These are phyloP conservation scores for Aphrocallistes beatrix DNA, from an alignment of 37 sponge, comb jelly and placozoan species.

Conservation along the genomic window DNA sequence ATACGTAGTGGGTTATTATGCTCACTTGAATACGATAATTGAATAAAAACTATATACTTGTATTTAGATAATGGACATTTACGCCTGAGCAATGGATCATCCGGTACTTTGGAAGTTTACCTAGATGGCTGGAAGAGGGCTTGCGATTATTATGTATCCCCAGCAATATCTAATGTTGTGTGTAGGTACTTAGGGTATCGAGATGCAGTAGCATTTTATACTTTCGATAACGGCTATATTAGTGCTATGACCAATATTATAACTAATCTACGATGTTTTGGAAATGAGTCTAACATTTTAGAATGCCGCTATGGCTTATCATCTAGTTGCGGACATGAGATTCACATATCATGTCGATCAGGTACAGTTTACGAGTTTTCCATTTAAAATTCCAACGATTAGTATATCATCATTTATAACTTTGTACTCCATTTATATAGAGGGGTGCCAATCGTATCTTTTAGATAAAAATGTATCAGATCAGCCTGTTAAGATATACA, in stretches of 20 bases:
- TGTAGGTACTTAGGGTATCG: conserved; percentile 12
- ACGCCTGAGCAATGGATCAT: not conserved
- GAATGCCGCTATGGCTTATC: not conserved
- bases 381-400: no score
- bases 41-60: no score
- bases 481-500: not conserved
- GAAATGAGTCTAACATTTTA: not conserved
- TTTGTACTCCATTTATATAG: not conserved
- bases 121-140: not conserved
- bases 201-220: not conserved
- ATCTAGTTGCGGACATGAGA: not conserved
- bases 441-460: not conserved
- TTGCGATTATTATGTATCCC: not conserved
- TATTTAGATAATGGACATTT: not conserved
- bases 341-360: not conserved
- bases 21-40: no score
- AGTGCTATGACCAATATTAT: not conserved
- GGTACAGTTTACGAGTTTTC: no score
- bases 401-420: not conserved
- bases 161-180: not conserved
- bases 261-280: not conserved
- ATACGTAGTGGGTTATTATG: no score
- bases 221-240: not conserved
- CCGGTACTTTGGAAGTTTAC: not conserved
- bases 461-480: not conserved